Evolutionary conservation across 2,888 invertebrate species (phyloP), one percentile per base, ranked within the genome.

Genomic region (Candidula unifasciata): DNA sequence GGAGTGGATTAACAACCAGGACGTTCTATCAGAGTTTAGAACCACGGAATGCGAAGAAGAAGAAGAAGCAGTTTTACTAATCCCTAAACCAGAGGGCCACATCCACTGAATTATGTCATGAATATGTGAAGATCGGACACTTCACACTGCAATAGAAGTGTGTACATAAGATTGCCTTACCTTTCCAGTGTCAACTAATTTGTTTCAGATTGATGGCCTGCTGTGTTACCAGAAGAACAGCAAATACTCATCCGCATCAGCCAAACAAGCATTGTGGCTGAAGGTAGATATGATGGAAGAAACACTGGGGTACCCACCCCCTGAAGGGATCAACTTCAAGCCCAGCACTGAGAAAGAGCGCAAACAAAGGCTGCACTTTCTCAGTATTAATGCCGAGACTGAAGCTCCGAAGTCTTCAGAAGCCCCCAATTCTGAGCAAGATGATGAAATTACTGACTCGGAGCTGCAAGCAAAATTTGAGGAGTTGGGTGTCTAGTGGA

Each of bases 181-280:
- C 3, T 66, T 18, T 52, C 27, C 16, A n/a, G n/a, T 79, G n/a
- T 81, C 35, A 52, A 5, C 13, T 74, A 54, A 54, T 80, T n/a
- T 85, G 60, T 88, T 90, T 64, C 87, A 93, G 68, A 92, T 98
- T 79, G 98, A 99, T 93, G 99, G 99, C 0, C 92, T 98, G 44
- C 94, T 99, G 78, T 98, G 99, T 94, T 99, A 96, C 94, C 97
- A 98, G 93, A 96, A 96, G 90, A 95, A 95, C 86, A 95, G 96
- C 0, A 95, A 96, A 88, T 99, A 99, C 91, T 95, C 95, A 3
- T 94, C 95, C 68, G 97, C 97, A 3, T 94, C 95, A 79, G 97
- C 97, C 0, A 97, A 98, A 0, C 94, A 98, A 13, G 97, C 98
- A 0, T 96, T 96, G 3, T 99, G 98, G 99, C 94, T 98, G 1